Conservation (phyloP, 2,797 vertebrate genomes). For the Manis crassicaudata region DNA sequence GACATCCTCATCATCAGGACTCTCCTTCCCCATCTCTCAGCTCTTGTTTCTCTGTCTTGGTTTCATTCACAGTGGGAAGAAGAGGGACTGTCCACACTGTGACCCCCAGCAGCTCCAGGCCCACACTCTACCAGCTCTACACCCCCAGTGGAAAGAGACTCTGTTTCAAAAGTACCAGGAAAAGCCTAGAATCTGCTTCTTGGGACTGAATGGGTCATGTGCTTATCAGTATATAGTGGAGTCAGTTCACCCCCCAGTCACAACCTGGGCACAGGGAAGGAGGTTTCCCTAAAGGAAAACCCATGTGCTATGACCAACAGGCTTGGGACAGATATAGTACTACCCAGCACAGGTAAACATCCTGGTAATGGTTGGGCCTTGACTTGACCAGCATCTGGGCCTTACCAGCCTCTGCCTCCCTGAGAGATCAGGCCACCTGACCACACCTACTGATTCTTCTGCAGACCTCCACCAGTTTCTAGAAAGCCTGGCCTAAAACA, state of each 20-base stretch:
- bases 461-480: not conserved
- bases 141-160: not conserved
- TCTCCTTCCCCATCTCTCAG: not conserved
- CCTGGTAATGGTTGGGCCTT: not conserved
- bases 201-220: not conserved
- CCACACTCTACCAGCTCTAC: not conserved
- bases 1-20: not conserved
- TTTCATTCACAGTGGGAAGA: not conserved
- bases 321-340: not conserved
- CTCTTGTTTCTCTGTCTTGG: not conserved
- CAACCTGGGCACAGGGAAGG: not conserved
- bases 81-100: not conserved
- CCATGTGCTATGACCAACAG: not conserved
- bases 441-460: no score
- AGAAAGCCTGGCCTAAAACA: not conserved
- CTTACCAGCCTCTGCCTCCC: not conserved
- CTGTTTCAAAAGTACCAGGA: not conserved
- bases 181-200: not conserved
- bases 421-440: no score
- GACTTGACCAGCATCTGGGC: not conserved
- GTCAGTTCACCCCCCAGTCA: not conserved
- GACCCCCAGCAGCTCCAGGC: not conserved
- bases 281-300: not conserved
- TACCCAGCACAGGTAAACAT: not conserved
- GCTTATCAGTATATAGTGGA: not conserved